Evolutionary conservation across 2,113 vertebrate genomes (phyloP).

Genomic region (Brachypteracias leptosomus): DNA sequence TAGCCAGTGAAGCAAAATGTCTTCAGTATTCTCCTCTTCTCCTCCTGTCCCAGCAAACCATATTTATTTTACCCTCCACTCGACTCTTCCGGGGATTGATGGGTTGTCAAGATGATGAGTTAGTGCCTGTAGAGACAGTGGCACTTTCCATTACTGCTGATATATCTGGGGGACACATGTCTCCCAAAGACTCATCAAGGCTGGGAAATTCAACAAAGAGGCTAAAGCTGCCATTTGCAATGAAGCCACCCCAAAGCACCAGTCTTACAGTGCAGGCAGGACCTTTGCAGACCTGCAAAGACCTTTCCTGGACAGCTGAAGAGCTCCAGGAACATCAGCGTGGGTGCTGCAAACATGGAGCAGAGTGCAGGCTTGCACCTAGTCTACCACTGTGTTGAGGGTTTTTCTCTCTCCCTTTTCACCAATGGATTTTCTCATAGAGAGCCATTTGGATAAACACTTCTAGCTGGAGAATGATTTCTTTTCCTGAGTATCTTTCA

Average conservation of each 20-base stretch:
- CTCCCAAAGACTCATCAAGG: slow-evolving; percentile 51
- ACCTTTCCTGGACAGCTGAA: background rate
- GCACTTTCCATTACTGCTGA: slow-evolving; percentile 63
- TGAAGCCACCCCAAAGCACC: background rate
- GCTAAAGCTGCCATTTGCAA: background rate
- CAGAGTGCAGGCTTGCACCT: background rate
- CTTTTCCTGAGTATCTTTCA: background rate
- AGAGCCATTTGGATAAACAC: background rate
- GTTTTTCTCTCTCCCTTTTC: background rate
- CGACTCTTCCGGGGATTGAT: slow-evolving; percentile 24
- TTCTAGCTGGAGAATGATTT: background rate
- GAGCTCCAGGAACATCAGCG: background rate
- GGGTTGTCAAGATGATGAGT: slow-evolving; percentile 61
- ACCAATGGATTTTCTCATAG: accelerated
- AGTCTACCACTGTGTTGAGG: background rate
- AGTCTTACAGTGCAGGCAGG: background rate
- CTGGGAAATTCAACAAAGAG: slow-evolving; percentile 30
- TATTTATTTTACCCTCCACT: slow-evolving; percentile 38
- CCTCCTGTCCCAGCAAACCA: background rate
- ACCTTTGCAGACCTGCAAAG: background rate
- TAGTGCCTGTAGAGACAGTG: slow-evolving; percentile 55
- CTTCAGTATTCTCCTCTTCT: slow-evolving; percentile 6
- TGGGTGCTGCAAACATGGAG: accelerated
- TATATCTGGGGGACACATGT: slow-evolving; percentile 39
- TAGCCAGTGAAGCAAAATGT: background rate